phyloP scores from a whole-genome alignment of 2,888 invertebrate genomes.

The Andricus curvator region DNA sequence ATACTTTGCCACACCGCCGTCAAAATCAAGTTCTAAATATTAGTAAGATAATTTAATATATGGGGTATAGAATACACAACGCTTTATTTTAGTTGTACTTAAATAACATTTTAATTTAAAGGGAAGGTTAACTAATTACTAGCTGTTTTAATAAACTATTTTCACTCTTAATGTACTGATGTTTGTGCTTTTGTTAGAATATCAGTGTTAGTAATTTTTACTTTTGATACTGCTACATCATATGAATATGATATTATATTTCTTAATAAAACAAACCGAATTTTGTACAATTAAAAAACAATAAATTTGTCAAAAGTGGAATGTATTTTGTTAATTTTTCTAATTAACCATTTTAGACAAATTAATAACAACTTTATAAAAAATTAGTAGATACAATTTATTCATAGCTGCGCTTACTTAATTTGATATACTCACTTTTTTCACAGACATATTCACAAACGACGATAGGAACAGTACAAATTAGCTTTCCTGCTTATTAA shows the following conservation, averaged over 20 bases:
- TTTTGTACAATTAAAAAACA: neutral
- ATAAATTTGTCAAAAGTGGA: neutral
- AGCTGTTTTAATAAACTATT: neutral
- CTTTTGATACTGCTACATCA: neutral
- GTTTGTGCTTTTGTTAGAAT: neutral
- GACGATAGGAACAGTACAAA: neutral
- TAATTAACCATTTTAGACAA: neutral
- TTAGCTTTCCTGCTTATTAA: neutral
- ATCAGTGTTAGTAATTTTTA: neutral
- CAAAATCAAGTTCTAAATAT: constrained; percentile 55
- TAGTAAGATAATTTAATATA: neutral
- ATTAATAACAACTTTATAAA: neutral
- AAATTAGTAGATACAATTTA: constrained; percentile 5
- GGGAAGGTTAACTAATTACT: neutral
- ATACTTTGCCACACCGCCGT: constrained; percentile 75
- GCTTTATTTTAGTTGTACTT: constrained; percentile 25
- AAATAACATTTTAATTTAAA: neutral
- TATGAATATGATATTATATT: constrained; percentile 3
- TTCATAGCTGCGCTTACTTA: neutral
- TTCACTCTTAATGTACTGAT: neutral
- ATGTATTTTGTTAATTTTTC: neutral
- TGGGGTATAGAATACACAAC: neutral
- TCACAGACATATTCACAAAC: neutral
- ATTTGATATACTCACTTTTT: neutral
- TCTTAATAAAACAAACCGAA: neutral